These are phyloP conservation scores for Hippopotamyrus pictus DNA, from an alignment of 2,797 vertebrate species.

Conservation along the genomic window DNA sequence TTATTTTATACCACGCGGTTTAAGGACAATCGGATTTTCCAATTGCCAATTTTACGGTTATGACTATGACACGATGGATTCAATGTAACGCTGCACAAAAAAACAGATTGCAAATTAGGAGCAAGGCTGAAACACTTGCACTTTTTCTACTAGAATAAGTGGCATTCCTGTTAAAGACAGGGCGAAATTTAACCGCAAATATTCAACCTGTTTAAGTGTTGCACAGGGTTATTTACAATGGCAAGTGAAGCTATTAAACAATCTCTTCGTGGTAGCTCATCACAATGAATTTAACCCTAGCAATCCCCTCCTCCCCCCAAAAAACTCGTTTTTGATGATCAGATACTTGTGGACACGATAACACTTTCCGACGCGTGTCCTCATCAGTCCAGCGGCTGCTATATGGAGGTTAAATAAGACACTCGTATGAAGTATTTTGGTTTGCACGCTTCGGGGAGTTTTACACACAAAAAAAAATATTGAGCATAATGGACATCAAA, in stretches of 20 bases:
- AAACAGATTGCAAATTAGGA: neutral
- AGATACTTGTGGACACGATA: neutral
- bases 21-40: neutral
- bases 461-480: neutral
- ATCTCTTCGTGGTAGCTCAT: neutral
- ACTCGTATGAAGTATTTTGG: neutral
- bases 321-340: neutral
- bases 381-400: conserved; percentile 34
- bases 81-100: neutral
- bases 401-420: conserved; percentile 17
- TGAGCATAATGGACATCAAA: neutral
- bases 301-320: neutral
- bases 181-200: neutral
- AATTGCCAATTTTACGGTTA: neutral
- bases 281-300: neutral
- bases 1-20: neutral
- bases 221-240: neutral
- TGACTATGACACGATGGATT: neutral
- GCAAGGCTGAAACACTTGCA: neutral
- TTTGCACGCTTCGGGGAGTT: neutral
- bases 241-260: neutral
- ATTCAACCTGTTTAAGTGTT: neutral
- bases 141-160: neutral
- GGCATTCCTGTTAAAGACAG: neutral
- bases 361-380: conserved; percentile 27